Evolutionary conservation across 2,888 invertebrate species (phyloP), one percentile per base, ranked within the genome.

Genomic region (Dexiosoma caninum): DNA sequence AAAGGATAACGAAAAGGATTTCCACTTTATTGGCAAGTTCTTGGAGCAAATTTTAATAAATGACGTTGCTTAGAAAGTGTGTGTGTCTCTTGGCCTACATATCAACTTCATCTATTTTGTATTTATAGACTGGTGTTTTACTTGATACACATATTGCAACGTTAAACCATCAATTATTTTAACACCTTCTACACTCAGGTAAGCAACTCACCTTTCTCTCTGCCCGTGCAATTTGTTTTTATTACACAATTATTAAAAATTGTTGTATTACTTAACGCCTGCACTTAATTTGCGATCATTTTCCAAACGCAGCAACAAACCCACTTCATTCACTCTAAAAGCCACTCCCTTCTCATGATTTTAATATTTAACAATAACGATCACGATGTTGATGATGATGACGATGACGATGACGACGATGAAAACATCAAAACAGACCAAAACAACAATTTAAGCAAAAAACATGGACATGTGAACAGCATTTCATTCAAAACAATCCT

Each of bases 401-500:
- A 46, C 9, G 44, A 44, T 40, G 40, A 40, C n/a, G 42, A 14
- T 55, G 57, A 64, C 32, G 59, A 64, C 30, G 78, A 60, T 67
- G 62, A 79, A 77, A 75, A 70, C 53, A 79, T 72, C 81, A 75
- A 78, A 74, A 60, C 37, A 74, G 70, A 30, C 55, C 57, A 67
- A 69, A 75, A 75, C 30, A 83, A 84, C 85, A 85, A 83, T 83
- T 83, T 86, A 82, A 86, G 46, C 19, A 19, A 62, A 85, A 86
- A 86, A 86, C 86, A 87, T 86, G 83, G 83, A 82, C 82, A 83
- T 85, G 83, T 86, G 66, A 71, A 66, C 74, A 75, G 23, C 42
- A 12, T 35, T 79, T 70, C 59, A 75, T 70, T 69, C 42, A 51
- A 49, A 32, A 59, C 40, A 49, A 51, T 23, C 32, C 42, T 59